Conservation (phyloP, 2,888 invertebrate genomes). For the Nomada flava region DNA sequence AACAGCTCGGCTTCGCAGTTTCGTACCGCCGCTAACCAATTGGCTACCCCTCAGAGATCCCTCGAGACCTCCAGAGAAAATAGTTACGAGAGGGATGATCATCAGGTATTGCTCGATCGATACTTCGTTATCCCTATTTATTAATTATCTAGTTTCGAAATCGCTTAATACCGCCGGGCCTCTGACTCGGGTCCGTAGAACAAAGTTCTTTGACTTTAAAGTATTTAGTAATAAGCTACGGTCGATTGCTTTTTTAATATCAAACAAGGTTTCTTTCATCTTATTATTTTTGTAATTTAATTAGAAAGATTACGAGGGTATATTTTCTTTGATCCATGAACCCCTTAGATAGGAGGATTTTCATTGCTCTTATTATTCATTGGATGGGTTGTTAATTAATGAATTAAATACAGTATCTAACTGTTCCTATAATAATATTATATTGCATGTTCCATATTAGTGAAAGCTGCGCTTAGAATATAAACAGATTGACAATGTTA, state of each 20-base stretch:
- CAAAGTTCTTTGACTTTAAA: background rate
- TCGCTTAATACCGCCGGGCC: background rate
- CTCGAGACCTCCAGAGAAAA: constrained; percentile 92
- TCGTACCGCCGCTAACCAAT: constrained; percentile 90
- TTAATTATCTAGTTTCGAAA: background rate
- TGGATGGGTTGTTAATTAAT: too few relatives aligned
- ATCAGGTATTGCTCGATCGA: constrained; percentile 82
- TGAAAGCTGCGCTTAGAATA: too few relatives aligned
- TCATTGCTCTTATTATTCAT: too few relatives aligned
- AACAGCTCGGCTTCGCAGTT: constrained; percentile 97
- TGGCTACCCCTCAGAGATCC: constrained; percentile 92
- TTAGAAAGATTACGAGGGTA: background rate
- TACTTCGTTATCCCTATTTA: constrained; percentile 5
- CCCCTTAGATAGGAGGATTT: background rate
- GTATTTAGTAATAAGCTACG: background rate
- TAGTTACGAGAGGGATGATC: constrained; percentile 93
- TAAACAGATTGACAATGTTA: too few relatives aligned
- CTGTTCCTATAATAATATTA: too few relatives aligned
- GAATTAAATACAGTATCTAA: too few relatives aligned
- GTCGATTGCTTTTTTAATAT: background rate
- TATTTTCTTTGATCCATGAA: background rate
- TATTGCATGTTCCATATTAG: too few relatives aligned
- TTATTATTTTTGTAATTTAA: background rate
- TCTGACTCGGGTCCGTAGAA: background rate
- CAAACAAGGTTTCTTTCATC: background rate